phyloP scores from a whole-genome alignment of 2,113 vertebrate genomes.

The Silurus asotus region DNA sequence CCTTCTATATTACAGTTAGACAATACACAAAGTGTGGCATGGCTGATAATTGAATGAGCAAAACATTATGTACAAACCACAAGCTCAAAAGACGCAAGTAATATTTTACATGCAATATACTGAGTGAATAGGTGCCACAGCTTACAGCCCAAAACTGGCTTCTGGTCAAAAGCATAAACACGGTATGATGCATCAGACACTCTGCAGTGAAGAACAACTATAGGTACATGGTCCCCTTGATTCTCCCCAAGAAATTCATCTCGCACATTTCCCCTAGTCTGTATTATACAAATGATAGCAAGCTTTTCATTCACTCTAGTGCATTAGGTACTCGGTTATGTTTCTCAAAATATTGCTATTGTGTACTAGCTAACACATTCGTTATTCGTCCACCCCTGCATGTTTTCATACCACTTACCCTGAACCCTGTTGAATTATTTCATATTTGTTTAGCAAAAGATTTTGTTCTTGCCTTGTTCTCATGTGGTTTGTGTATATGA shows the following conservation, averaged over 20 bases:
- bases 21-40: background rate
- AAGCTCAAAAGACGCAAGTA: background rate
- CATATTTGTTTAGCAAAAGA: background rate
- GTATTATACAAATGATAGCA: background rate
- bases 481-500: too few species aligned
- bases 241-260: background rate
- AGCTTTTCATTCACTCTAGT: background rate
- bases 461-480: background rate
- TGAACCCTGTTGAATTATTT: background rate
- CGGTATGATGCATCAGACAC: background rate
- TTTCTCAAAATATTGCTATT: background rate
- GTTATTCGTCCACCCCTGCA: background rate
- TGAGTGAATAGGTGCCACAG: background rate
- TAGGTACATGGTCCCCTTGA: background rate
- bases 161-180: background rate
- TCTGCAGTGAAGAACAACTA: background rate
- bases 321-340: background rate
- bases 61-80: background rate
- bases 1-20: background rate
- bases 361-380: background rate
- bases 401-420: background rate
- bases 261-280: background rate
- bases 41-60: background rate
- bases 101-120: background rate
- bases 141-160: background rate